These are phyloP conservation scores for Petrolisthes manimaculis DNA, from an alignment of 2,888 invertebrate species.

Conservation along the genomic window DNA sequence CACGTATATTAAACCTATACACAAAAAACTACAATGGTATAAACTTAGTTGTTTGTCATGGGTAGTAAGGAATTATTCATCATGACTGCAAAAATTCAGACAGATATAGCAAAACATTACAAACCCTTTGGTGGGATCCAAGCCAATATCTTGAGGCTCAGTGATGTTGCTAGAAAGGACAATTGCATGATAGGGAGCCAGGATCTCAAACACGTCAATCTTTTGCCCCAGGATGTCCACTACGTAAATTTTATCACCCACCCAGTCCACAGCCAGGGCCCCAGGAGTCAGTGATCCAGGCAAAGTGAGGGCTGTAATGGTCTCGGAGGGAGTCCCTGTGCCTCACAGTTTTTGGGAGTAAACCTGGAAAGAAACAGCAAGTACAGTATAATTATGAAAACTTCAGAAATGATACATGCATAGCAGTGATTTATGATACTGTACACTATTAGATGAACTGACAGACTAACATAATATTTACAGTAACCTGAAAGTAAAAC, in stretches of 20 bases:
- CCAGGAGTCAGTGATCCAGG: conserved; percentile 91
- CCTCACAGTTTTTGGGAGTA: conserved; percentile 56
- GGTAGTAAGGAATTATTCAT: background rate
- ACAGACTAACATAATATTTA: background rate
- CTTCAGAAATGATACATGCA: background rate
- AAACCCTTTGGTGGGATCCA: conserved; percentile 90
- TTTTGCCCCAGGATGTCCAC: conserved; percentile 93
- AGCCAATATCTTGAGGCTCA: conserved; percentile 88
- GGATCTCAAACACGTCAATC: conserved; percentile 92
- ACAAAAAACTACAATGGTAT: too few relatives aligned
- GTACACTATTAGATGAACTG: background rate
- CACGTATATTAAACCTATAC: too few relatives aligned
- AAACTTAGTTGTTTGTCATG: too few relatives aligned
- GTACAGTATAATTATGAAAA: background rate
- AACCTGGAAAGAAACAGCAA: conserved; percentile 36
- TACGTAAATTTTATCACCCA: conserved; percentile 95
- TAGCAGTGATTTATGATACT: background rate
- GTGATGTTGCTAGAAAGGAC: conserved; percentile 92
- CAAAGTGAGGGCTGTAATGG: conserved; percentile 77
- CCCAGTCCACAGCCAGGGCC: conserved; percentile 95
- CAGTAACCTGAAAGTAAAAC: background rate
- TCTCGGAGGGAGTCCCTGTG: conserved; percentile 53
- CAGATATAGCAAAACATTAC: conserved; percentile 55
- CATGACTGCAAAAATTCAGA: background rate
- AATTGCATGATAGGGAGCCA: conserved; percentile 88